Conservation (phyloP, 2,888 invertebrate species). For the Chymomyza fuscimana region DNA sequence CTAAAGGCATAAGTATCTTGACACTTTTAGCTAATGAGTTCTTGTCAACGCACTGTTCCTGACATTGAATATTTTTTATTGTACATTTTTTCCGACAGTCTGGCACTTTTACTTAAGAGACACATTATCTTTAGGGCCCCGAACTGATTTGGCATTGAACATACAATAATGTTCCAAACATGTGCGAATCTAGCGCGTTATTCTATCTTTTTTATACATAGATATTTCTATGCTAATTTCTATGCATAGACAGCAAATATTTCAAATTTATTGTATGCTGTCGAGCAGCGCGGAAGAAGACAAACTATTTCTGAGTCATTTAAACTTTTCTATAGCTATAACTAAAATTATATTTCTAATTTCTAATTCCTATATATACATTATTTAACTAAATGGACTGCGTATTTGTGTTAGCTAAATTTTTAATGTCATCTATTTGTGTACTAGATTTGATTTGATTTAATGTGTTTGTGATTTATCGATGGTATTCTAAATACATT, state of each 20-base stretch:
- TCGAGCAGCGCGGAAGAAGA: background rate
- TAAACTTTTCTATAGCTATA: background rate
- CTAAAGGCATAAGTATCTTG: constrained; percentile 27
- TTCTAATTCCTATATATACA: background rate
- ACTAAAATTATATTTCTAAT: background rate
- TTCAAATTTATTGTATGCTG: background rate
- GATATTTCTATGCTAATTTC: constrained; percentile 1
- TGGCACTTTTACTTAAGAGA: background rate
- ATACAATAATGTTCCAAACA: constrained; percentile 10
- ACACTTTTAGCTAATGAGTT: constrained; percentile 23
- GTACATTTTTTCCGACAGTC: background rate
- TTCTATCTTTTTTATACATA: background rate
- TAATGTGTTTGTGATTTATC: background rate
- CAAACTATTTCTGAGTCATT: background rate
- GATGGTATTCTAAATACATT: background rate
- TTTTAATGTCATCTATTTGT: background rate
- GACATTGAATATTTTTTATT: constrained; percentile 54
- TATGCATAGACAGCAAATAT: background rate
- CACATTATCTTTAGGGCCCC: background rate
- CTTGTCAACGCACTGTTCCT: constrained; percentile 23
- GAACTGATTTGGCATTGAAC: constrained; percentile 17
- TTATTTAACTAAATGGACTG: no score
- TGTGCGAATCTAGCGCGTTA: constrained; percentile 7
- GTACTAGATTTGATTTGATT: no score
- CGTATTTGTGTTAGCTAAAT: background rate